These are phyloP conservation scores for Ptychoptera albimana DNA, from an alignment of 2,888 invertebrate genomes.

Conservation along the genomic window DNA sequence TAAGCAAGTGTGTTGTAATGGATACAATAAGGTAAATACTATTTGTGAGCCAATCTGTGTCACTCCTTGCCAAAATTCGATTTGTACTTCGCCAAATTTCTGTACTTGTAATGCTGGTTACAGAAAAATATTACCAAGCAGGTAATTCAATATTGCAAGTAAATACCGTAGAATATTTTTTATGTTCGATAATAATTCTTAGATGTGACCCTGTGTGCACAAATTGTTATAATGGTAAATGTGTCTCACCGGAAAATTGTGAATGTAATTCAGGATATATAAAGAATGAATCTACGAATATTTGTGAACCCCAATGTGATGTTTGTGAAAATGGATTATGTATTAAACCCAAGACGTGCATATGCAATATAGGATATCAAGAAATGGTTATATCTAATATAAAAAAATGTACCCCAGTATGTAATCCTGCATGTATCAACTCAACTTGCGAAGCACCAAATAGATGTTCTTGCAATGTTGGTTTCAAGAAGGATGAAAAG, in stretches of 20 bases:
- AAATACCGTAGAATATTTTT: no score
- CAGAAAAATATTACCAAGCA: slow-evolving; percentile 8
- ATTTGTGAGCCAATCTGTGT: no score
- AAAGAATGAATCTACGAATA: slow-evolving; percentile 12
- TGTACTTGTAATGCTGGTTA: slow-evolving; percentile 51
- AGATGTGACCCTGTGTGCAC: slow-evolving; percentile 12
- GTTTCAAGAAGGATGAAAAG: no score
- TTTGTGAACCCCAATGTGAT: slow-evolving; percentile 6
- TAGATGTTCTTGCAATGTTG: slow-evolving; percentile 25
- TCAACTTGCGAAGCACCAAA: slow-evolving; percentile 24
- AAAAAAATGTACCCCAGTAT: slow-evolving; percentile 6
- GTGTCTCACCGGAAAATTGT: slow-evolving; percentile 16
- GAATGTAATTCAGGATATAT: slow-evolving; percentile 16
- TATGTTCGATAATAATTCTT: no score
- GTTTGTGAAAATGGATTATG: slow-evolving; percentile 16
- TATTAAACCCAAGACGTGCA: slow-evolving; percentile 15
- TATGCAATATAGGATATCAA: slow-evolving; percentile 7
- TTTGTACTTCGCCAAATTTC: slow-evolving; percentile 46
- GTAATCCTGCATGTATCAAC: slow-evolving; percentile 10
- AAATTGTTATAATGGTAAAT: slow-evolving; percentile 18
- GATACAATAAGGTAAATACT: no score
- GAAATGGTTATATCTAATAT: background rate
- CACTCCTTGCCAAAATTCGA: slow-evolving; percentile 39
- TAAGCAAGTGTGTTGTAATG: no score
- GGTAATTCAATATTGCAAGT: no score